Percentiles rank a stretch among this genome's conserved stretches.
These are phyloP conservation scores for Blera fallax DNA, from an alignment of 2,888 invertebrate genomes.

Conservation along the genomic window DNA sequence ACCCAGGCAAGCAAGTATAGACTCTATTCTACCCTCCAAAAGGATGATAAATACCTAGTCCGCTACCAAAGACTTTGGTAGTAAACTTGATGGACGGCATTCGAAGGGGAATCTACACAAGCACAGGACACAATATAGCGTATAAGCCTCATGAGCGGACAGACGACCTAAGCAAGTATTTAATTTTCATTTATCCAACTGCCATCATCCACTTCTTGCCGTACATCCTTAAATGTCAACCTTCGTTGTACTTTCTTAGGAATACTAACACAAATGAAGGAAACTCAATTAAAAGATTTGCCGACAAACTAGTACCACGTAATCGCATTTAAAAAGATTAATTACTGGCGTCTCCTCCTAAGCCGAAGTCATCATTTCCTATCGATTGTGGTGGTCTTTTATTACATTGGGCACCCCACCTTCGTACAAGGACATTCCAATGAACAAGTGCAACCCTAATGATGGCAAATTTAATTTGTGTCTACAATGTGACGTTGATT, in stretches of 20 bases:
- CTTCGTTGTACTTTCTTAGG: neutral
- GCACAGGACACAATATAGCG: no score
- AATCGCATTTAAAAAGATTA: constrained; percentile 68
- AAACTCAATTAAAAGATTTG: constrained; percentile 67
- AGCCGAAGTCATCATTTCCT: neutral
- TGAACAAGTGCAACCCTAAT: constrained; percentile 52
- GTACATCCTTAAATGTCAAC: neutral
- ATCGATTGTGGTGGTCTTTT: constrained; percentile 36
- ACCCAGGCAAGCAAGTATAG: no score
- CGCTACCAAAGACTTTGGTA: no score
- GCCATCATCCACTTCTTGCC: neutral
- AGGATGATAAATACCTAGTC: no score
- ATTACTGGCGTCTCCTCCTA: constrained; percentile 39
- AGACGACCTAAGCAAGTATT: no score
- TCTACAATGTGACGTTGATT: constrained; percentile 68
- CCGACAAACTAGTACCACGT: constrained; percentile 35
- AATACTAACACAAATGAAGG: constrained; percentile 2
- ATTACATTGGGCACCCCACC: neutral
- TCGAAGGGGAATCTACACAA: no score
- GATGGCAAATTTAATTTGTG: constrained; percentile 67
- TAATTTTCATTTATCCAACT: neutral
- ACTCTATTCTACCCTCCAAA: no score
- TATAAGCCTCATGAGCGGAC: no score
- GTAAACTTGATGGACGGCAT: no score
- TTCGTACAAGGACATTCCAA: neutral